Conservation (phyloP, 2,888 invertebrate species). For the Resseliella maxima region DNA sequence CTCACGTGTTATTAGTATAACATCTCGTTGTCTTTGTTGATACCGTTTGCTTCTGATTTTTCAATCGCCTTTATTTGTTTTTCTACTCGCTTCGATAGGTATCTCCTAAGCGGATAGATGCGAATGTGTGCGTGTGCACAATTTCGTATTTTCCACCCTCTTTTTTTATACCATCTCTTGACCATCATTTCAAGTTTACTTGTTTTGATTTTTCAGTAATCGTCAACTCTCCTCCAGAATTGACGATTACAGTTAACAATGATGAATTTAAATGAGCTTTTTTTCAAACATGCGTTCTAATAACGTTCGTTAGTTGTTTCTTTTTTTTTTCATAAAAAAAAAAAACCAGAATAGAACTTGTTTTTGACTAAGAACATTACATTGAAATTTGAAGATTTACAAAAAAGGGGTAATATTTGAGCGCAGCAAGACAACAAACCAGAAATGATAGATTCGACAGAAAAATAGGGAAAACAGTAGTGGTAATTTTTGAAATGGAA, state of each 20-base stretch:
- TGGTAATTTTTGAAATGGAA: background rate
- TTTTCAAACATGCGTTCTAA: constrained; percentile 10
- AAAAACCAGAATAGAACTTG: background rate
- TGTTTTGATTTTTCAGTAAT: constrained; percentile 39
- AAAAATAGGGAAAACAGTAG: background rate
- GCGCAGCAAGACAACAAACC: background rate
- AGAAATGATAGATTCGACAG: background rate
- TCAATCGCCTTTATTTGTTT: constrained; percentile 45
- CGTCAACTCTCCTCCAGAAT: constrained; percentile 4
- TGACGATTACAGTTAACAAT: background rate
- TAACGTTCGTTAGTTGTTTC: background rate
- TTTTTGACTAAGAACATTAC: background rate
- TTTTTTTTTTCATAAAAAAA: background rate
- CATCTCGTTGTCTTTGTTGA: constrained; percentile 49
- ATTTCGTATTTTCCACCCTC: constrained; percentile 44
- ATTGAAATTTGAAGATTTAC: background rate
- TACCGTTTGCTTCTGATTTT: background rate
- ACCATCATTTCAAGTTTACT: constrained; percentile 1
- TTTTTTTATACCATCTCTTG: constrained; percentile 29
- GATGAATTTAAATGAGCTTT: background rate
- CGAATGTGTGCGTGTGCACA: background rate
- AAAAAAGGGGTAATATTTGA: background rate
- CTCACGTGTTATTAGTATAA: background rate
- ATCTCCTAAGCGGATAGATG: background rate
- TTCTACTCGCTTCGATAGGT: constrained; percentile 16